A percentile compares a stretch with the other conserved stretches of the same genome.
Conservation (phyloP, 2,888 invertebrate species). For the Oegoconia quadripuncta region DNA sequence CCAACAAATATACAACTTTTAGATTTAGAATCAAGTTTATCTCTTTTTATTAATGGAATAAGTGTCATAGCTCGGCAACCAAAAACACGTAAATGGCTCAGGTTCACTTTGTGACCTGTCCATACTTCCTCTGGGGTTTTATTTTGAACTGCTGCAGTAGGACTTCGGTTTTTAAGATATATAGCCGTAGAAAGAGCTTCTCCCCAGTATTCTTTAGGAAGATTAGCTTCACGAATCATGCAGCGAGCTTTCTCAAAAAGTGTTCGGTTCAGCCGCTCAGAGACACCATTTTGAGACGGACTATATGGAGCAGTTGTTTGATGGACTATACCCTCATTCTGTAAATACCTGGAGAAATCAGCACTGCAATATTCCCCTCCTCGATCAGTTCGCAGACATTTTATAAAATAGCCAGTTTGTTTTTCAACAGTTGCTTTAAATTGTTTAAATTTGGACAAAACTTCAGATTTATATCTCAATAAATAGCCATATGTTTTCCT, state of each 20-base stretch:
- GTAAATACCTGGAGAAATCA: conserved; percentile 1
- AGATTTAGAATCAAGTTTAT: conserved; percentile 2
- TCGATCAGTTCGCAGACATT: conserved; percentile 7
- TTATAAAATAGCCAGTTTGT: conserved; percentile 3
- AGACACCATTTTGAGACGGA: conserved; percentile 8
- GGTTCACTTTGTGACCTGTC: conserved; percentile 1
- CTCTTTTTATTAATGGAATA: background rate
- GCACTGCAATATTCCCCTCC: conserved; percentile 7
- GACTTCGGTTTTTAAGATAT: conserved; percentile 11
- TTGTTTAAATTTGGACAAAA: conserved; percentile 6
- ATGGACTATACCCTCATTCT: conserved; percentile 6
- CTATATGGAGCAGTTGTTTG: conserved; percentile 5
- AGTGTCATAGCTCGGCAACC: conserved; percentile 4
- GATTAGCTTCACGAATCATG: conserved; percentile 7
- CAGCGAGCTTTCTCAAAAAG: conserved; percentile 14
- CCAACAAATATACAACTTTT: conserved; percentile 7
- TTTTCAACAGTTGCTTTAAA: conserved; percentile 10
- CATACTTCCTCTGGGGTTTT: conserved; percentile 10
- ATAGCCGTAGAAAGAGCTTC: conserved; percentile 14
- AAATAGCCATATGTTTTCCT: conserved; percentile 11
- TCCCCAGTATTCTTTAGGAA: conserved; percentile 14
- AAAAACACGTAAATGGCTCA: conserved; percentile 9
- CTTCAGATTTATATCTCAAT: conserved; percentile 8
- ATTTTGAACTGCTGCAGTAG: conserved; percentile 4
- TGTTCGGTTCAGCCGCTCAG: conserved; percentile 10